Evolutionary conservation across 1,140 invertebrate species (phyloP), one percentile per base, ranked within the genome.

Genomic region (Hycleus phaleratus): DNA sequence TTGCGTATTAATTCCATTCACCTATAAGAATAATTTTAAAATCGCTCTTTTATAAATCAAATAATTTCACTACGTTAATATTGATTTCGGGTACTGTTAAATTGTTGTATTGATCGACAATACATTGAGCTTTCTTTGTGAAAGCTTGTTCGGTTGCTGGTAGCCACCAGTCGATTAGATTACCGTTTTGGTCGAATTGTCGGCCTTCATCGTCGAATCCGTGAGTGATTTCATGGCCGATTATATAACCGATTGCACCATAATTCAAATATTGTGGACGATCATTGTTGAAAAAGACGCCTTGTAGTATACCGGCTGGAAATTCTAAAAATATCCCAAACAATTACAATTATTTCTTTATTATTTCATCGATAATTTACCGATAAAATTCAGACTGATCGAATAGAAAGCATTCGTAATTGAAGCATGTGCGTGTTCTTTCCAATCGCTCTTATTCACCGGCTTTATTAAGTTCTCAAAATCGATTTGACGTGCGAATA

Each of bases 131-230:
- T 61, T 82, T 80, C 18, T 80, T 71, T 4, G 79, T 74, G 70
- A 85, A 87, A 7, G 75, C 74, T 6, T 68, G 60, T 49, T 69
- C 63, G 3, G 73, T 75, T 25, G 60, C 62, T 10, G 64, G 61
- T 55, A 78, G 74, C 84, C 85, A 86, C 83, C 83, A 85, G 60
- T 73, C 68, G 0, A 68, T 66, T 44, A 76, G 80, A 81, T 86
- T 93, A 38, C 94, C 94, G 47, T 91, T 81, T 58, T 90, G 87
- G 73, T 96, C 91, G 68, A 91, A 96, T 77, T 95, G 90, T 11
- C 91, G 81, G 43, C 89, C 88, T 73, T 91, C 85, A 71, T 94
- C 91, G 74, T 95, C 93, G 70, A 95, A 95, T 6, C 76, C 77
- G 46, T 79, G 78, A 4, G 78, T 78, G 10, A 80, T 78, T 71